Base-by-base conservation (phyloP, 1,140 invertebrate genomes). In the Drosophila mojavensis region DNA sequence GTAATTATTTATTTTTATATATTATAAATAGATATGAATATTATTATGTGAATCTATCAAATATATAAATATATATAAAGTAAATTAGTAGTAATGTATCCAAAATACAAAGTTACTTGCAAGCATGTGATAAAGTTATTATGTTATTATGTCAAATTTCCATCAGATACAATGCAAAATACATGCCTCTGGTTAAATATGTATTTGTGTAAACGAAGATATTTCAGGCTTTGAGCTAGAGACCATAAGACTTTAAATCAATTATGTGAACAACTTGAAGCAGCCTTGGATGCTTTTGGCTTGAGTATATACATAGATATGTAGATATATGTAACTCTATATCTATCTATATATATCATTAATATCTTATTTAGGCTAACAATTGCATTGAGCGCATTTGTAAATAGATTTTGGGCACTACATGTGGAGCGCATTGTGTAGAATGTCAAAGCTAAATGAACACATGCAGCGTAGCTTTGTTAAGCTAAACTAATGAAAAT, bases 401-500 rank as follows among this genome's bases (percentile, higher is more conserved):
- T 13, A 17, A 5, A 26, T 36, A 7, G 36, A 39, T 39, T 11
- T 55, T 55, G 53, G 3, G 5, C 0, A 50, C 48, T n/a, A 28
- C 15, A 51, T 30, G 13, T 5, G 13, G 5, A 24, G 11, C 13
- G 10, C 13, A n/a, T 6, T 7, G 48, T n/a, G 4, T 24, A 9
- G 26, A 50, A 24, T 24, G 28, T 15, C 28, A 54, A 28, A 36
- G 11, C 28, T 39, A 28, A 55, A 17, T 36, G 24, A 51, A 26
- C 33, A 54, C 53, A 63, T 39, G 17, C 7, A 63, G 47, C 56
- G 33, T 1, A 3, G 48, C 36, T 15, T 53, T 63, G 66, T 41
- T 13, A 3, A 33, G 45, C 45, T 26, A 51, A 45, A 36, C 45
- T 51, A 69, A 58, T 73, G 15, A 36, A 56, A 75, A 50, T 63